Evolutionary conservation across 2,797 vertebrate genomes (phyloP).

Genomic region (Morelia viridis): DNA sequence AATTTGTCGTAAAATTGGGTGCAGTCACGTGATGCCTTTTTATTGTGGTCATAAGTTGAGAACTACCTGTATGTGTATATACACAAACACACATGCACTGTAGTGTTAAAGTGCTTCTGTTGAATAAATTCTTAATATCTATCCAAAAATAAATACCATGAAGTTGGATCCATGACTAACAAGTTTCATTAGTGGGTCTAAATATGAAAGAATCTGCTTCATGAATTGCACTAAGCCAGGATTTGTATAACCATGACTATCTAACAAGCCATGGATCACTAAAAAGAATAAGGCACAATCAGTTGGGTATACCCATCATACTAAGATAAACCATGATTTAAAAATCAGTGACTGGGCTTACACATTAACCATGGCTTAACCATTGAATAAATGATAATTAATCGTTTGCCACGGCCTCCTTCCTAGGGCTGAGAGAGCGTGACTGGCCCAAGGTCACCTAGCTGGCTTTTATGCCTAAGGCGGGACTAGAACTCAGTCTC

Average conservation of each 20-base stretch:
- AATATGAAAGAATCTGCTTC: not conserved
- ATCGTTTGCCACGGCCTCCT: not conserved
- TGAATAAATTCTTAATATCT: not conserved
- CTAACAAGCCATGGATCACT: not conserved
- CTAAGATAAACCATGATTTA: not conserved
- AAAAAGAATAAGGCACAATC: not conserved
- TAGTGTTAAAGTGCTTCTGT: not conserved
- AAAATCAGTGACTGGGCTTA: not conserved
- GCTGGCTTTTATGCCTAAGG: not conserved
- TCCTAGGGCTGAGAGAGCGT: not conserved
- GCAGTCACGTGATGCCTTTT: no score
- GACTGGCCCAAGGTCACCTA: not conserved
- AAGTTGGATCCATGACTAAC: not conserved
- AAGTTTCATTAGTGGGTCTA: not conserved
- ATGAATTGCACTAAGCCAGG: not conserved
- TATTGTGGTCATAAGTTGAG: no score
- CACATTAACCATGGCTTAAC: not conserved
- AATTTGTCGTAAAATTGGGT: no score
- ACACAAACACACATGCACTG: accelerated
- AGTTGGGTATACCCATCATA: not conserved
- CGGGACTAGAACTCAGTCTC: not conserved
- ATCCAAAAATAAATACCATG: not conserved
- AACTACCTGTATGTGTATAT: not conserved
- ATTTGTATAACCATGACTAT: not conserved
- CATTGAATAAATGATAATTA: not conserved